Percentiles rank a stretch among this genome's conserved stretches.
Conservation (phyloP, 1,140 invertebrate genomes). For the Orius laevigatus region DNA sequence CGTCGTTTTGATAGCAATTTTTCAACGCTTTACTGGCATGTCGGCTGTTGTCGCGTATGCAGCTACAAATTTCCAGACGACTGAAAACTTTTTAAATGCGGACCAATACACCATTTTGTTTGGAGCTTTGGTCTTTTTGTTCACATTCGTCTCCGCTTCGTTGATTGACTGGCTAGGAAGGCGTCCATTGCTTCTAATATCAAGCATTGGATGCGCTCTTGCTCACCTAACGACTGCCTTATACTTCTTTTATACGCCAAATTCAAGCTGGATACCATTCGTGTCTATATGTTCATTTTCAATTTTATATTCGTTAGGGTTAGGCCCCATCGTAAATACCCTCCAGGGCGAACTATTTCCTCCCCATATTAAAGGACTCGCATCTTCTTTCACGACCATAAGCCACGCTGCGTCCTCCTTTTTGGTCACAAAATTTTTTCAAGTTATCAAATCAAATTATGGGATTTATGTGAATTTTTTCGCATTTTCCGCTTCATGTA, state of each 20-base stretch:
- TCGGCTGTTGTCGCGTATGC: conserved; percentile 20
- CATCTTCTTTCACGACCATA: conserved; percentile 29
- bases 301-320: conserved; percentile 35
- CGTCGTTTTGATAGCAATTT: conserved; percentile 27
- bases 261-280: conserved; percentile 32
- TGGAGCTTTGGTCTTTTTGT: conserved; percentile 23
- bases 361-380: conserved; percentile 39
- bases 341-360: conserved; percentile 44
- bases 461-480: conserved; percentile 59
- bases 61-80: conserved; percentile 23
- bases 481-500: conserved; percentile 55
- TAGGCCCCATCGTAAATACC: conserved; percentile 41
- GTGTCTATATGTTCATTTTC: conserved; percentile 39
- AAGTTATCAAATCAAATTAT: conserved; percentile 35
- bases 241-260: conserved; percentile 29
- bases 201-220: conserved; percentile 30
- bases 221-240: conserved; percentile 26
- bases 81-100: conserved; percentile 9
- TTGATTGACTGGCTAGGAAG: conserved; percentile 32
- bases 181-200: conserved; percentile 34
- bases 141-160: conserved; percentile 29
- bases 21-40: conserved; percentile 18
- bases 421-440: conserved; percentile 60
- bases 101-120: conserved; percentile 18
- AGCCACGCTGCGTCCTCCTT: conserved; percentile 35